phyloP scores from a whole-genome alignment of 2,113 vertebrate species.

The Poeciliopsis occidentalis region DNA sequence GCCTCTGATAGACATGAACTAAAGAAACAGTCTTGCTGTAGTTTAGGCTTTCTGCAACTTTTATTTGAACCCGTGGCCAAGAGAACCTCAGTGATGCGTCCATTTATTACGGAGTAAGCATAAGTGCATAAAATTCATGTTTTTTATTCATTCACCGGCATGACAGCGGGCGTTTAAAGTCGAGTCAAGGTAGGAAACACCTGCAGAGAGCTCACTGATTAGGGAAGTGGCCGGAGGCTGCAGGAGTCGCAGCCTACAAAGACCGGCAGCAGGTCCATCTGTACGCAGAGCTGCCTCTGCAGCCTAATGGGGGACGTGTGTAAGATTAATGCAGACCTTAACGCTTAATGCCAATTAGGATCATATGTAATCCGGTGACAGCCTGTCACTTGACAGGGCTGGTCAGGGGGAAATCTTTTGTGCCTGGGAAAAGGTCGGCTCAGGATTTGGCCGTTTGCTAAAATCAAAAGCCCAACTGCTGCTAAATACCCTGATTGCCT shows the following conservation, averaged over 20 bases:
- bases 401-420: not conserved
- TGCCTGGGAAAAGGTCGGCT: not conserved
- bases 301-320: not conserved
- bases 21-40: slow-evolving; percentile 1
- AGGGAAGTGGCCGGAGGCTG: slow-evolving; percentile 10
- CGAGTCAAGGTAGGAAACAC: not conserved
- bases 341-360: slow-evolving; percentile 5
- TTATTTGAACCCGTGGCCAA: not conserved
- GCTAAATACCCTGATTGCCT: slow-evolving; percentile 1
- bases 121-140: not conserved
- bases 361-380: not conserved
- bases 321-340: not conserved
- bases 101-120: not conserved
- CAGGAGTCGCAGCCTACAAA: not conserved
- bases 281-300: not conserved
- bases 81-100: not conserved
- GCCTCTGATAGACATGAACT: slow-evolving; percentile 6
- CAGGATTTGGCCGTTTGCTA: not conserved
- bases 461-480: not conserved
- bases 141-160: not conserved
- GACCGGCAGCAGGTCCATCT: not conserved
- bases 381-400: not conserved
- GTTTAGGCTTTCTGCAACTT: not conserved
- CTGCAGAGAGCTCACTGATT: slow-evolving; percentile 2
- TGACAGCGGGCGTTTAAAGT: not conserved